These are phyloP conservation scores for Sinocyclocheilus anshuiensis DNA, from an alignment of 2,113 vertebrate species.

Conservation along the genomic window DNA sequence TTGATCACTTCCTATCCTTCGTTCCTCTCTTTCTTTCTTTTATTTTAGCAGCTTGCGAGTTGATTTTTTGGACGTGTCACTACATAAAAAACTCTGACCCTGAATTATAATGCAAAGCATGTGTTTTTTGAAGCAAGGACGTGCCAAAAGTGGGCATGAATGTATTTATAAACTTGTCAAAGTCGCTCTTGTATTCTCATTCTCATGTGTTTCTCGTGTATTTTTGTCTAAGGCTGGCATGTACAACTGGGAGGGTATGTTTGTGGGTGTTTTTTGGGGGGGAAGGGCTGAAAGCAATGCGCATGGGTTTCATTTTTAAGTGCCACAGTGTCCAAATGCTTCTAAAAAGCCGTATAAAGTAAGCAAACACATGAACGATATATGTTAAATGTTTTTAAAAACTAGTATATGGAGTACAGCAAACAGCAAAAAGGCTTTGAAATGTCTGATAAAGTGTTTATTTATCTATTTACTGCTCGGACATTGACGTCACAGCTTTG, in stretches of 20 bases:
- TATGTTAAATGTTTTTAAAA: too few relatives aligned
- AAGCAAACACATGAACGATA: not conserved
- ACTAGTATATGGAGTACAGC: not conserved
- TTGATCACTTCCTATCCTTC: constrained; percentile 23
- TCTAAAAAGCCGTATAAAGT: not conserved
- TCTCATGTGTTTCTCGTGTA: not conserved
- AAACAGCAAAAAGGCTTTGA: not conserved
- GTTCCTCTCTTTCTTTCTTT: not conserved
- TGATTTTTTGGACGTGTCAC: not conserved
- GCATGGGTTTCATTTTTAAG: not conserved
- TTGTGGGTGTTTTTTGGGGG: not conserved
- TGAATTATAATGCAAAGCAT: constrained; percentile 18
- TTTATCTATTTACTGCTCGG: not conserved
- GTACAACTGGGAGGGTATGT: not conserved
- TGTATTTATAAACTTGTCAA: constrained; percentile 35
- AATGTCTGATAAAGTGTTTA: not conserved
- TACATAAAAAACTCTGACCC: not conserved
- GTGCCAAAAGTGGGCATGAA: not conserved
- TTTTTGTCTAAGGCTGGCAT: not conserved
- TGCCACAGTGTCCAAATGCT: not conserved
- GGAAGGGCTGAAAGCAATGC: not conserved
- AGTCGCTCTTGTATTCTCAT: not conserved
- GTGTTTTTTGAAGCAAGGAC: constrained; percentile 4
- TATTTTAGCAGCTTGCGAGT: not conserved
- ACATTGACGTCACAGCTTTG: not conserved